Percentiles rank a stretch among this genome's conserved stretches.
Evolutionary conservation across 2,797 vertebrate species (phyloP).

Genomic region (Scleropages formosus): DNA sequence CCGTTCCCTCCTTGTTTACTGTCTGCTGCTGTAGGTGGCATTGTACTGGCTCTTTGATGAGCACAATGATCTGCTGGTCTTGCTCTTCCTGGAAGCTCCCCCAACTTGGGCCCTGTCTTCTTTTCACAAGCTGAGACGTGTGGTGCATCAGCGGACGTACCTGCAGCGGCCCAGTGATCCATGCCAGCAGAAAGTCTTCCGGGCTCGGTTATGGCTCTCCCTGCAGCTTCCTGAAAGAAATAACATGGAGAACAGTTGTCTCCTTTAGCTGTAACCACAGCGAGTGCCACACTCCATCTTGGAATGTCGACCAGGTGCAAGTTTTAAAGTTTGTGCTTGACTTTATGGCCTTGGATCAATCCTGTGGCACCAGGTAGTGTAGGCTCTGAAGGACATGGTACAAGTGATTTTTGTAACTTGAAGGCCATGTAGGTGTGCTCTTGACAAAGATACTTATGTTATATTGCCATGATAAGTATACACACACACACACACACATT

Average conservation of each 20-base stretch:
- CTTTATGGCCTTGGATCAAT: too few relatives aligned
- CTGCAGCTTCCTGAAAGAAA: background rate
- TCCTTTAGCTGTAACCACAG: background rate
- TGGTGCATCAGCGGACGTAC: constrained; percentile 50
- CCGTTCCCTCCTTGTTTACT: too few relatives aligned
- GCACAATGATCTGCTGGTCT: constrained; percentile 49
- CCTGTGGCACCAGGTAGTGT: too few relatives aligned
- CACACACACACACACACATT: too few relatives aligned
- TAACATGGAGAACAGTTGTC: background rate
- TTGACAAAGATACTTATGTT: too few relatives aligned
- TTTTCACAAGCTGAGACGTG: constrained; percentile 45
- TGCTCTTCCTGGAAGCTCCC: constrained; percentile 56
- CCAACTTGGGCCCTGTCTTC: constrained; percentile 40
- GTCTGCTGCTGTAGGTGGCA: background rate
- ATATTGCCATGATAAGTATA: too few relatives aligned
- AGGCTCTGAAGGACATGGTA: too few relatives aligned
- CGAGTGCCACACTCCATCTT: background rate
- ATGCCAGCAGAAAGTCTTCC: constrained; percentile 47
- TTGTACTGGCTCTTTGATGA: constrained; percentile 51
- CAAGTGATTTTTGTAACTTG: too few relatives aligned
- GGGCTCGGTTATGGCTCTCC: constrained; percentile 35
- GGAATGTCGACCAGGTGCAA: background rate
- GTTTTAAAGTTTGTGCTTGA: too few relatives aligned
- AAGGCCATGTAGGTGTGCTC: too few relatives aligned
- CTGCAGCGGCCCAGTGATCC: constrained; percentile 47